Evolutionary conservation across 2,797 vertebrate genomes (phyloP), one percentile per base, ranked within the genome.

Genomic region (Chelonia mydas): DNA sequence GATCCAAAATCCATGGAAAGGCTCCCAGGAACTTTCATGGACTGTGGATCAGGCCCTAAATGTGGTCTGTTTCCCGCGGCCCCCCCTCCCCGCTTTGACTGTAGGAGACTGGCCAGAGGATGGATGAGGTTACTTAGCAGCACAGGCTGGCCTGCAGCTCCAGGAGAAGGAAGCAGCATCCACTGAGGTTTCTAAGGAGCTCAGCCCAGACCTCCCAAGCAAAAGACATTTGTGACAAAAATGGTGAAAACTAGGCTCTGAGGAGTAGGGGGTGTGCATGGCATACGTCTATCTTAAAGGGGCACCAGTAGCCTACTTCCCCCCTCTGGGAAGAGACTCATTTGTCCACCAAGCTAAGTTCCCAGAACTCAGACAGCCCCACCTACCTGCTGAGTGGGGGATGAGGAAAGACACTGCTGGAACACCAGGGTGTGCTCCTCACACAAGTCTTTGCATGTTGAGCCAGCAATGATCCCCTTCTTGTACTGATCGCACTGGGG

Each of bases 401-500:
- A 98, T 0, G 99, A 99, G n/a, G 99, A 99, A 96, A 99, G 98
- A 97, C 99, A 99, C 93, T 94, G 98, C 97, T 99, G 98, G 97
- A 99, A 98, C 78, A 98, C 98, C 81, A 99, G 97, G 3, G 97
- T 98, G 80, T 95, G 99, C 91, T 99, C 98, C 61, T 99, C 99
- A 53, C 99, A 99, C 95, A 99, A 95, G 31, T 99, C 99, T 93
- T 98, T 99, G 96, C 99, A 99, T 0, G 99, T 98, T 1, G 99
- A 99, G 87, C 99, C 99, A 0, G 99, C 99, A 97, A 99, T 99
- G 37, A 99, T 99, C 6, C 99, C 99, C 90, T 99, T 99, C 94
- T 97, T 99, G 96, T 99, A 99, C 98, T 99, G 99, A 97, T 99
- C 99, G 12, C 99, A 99, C 99, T 99, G 98, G 53, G 88, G 88